A percentile compares a stretch with the other conserved stretches of the same genome.
Evolutionary conservation across 2,113 vertebrate genomes (phyloP).

Genomic region (Fregata magnificens): DNA sequence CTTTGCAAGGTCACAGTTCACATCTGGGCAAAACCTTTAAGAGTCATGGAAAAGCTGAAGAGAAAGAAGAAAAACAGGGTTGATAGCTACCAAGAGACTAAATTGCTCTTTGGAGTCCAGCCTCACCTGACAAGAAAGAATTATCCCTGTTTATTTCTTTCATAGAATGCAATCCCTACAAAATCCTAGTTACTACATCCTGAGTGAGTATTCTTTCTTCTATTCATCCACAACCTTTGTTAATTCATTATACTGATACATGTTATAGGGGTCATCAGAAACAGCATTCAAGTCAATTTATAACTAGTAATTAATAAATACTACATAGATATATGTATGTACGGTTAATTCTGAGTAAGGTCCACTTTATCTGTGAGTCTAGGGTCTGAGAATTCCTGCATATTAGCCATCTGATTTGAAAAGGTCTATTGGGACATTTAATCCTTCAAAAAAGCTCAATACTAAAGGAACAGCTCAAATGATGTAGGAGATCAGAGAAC

Average conservation of each 20-base stretch:
- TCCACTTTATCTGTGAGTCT: neutral
- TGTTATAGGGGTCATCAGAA: neutral
- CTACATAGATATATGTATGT: neutral
- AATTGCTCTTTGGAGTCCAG: neutral
- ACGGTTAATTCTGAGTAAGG: neutral
- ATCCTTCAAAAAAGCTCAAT: neutral
- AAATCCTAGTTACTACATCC: neutral
- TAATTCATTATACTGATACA: neutral
- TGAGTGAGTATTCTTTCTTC: neutral
- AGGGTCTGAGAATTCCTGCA: neutral
- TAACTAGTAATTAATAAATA: neutral
- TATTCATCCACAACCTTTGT: accelerated
- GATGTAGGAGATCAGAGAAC: neutral
- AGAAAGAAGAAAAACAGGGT: neutral
- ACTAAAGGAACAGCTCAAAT: neutral
- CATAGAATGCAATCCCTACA: neutral
- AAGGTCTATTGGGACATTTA: neutral
- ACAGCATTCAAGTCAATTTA: neutral
- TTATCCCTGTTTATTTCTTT: neutral
- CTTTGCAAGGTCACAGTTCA: neutral
- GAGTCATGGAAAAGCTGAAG: neutral
- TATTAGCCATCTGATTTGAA: neutral
- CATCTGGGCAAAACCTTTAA: neutral
- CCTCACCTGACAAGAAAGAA: neutral
- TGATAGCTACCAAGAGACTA: neutral